Evolutionary conservation across 2,888 invertebrate species (phyloP).

Genomic region (Mesorhabditis spiculigera): DNA sequence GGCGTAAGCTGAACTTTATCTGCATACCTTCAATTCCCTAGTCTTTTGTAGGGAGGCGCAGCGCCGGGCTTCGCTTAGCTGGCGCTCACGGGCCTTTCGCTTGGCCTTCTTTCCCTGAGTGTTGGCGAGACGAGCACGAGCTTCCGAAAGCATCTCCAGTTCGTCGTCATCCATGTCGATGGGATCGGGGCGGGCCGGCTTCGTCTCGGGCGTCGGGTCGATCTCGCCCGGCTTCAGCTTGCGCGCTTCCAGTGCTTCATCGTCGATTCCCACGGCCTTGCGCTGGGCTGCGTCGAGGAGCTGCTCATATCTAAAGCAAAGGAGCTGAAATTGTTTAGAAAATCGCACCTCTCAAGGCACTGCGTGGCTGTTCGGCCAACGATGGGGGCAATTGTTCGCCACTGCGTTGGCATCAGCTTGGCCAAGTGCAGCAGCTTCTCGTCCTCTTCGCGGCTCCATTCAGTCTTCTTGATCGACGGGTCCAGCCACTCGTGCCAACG

Average conservation of each 20-base stretch:
- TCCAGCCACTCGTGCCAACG: constrained; percentile 86
- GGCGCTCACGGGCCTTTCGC: constrained; percentile 85
- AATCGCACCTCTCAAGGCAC: constrained; percentile 86
- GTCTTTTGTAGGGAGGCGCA: constrained; percentile 94
- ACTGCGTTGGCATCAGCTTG: constrained; percentile 98
- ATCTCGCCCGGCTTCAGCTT: constrained; percentile 99
- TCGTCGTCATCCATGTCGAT: constrained; percentile 99
- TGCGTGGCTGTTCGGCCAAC: constrained; percentile 98
- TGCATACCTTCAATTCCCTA: constrained; percentile 74
- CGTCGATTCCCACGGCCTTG: constrained; percentile 83
- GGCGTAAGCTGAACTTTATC: not conserved
- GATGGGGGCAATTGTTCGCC: constrained; percentile 98
- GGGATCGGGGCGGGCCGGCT: constrained; percentile 96
- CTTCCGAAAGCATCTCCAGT: constrained; percentile 97
- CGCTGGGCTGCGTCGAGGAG: constrained; percentile 84
- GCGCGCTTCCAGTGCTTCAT: constrained; percentile 80
- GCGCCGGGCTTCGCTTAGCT: constrained; percentile 90
- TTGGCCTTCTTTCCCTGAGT: constrained; percentile 80
- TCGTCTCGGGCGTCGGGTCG: constrained; percentile 98
- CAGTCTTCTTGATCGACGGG: constrained; percentile 98
- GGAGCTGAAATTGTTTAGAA: not conserved
- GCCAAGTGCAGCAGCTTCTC: constrained; percentile 87
- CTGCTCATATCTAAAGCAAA: constrained; percentile 50
- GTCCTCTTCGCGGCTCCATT: constrained; percentile 98
- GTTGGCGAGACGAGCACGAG: constrained; percentile 93